phyloP scores from a whole-genome alignment of 2,888 invertebrate species.

The Amiota communis region DNA sequence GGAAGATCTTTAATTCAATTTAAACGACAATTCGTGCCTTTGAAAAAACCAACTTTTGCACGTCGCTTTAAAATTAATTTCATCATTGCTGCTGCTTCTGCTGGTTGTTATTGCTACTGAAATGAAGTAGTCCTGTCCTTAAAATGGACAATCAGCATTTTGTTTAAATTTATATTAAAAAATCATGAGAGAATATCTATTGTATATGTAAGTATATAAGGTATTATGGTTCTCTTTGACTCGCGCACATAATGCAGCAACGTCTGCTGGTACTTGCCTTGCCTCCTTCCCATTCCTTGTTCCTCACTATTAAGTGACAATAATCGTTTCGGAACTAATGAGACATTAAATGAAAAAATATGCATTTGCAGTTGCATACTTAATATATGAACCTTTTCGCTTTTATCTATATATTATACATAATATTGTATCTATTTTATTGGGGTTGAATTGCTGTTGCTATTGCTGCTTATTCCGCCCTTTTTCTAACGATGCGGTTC shows the following conservation, averaged over 20 bases:
- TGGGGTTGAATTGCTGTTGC: not conserved
- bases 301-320: slow-evolving; percentile 49
- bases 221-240: not conserved
- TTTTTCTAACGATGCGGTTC: not conserved
- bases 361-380: slow-evolving; percentile 17
- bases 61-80: slow-evolving; percentile 24
- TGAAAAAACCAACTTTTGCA: slow-evolving; percentile 41
- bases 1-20: slow-evolving; percentile 57
- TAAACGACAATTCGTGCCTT: slow-evolving; percentile 54
- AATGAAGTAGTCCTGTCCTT: too few species aligned
- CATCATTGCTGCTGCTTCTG: too few species aligned
- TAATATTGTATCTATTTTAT: not conserved
- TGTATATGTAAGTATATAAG: too few species aligned
- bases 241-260: slow-evolving; percentile 35
- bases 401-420: not conserved
- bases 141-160: too few species aligned
- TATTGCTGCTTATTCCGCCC: not conserved
- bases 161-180: too few species aligned
- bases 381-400: not conserved
- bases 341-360: slow-evolving; percentile 44
- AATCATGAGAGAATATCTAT: too few species aligned
- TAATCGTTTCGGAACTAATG: slow-evolving; percentile 51
- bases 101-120: too few species aligned
- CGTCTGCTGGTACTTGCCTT: slow-evolving; percentile 34
- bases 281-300: too few species aligned